Evolutionary conservation across 2,888 invertebrate genomes (phyloP).

Genomic region (Marronus borbonicus): DNA sequence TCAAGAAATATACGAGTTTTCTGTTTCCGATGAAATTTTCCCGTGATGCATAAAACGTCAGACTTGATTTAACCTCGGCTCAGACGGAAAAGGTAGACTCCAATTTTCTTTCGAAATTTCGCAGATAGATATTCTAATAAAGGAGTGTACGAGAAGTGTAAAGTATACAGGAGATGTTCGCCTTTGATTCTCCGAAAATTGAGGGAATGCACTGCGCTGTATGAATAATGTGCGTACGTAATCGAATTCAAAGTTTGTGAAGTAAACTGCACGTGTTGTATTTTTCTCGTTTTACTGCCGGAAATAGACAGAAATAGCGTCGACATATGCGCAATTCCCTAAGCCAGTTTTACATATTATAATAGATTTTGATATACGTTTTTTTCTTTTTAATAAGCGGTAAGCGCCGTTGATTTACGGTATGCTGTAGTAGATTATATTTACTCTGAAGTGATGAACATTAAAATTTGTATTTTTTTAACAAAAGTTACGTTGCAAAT

Average conservation of each 20-base stretch:
- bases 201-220: not conserved
- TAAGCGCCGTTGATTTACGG: no score
- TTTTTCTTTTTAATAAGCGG: no score
- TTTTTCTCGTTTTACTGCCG: not conserved
- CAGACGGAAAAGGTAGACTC: not conserved
- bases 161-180: not conserved
- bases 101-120: slow-evolving; percentile 15
- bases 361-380: no score
- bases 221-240: not conserved
- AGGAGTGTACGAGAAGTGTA: slow-evolving; percentile 9
- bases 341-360: no score
- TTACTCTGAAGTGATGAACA: no score
- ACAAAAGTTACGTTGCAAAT: no score
- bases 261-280: not conserved
- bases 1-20: slow-evolving; percentile 9
- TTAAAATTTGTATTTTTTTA: no score
- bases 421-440: no score
- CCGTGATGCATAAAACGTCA: slow-evolving; percentile 23
- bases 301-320: not conserved
- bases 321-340: not conserved
- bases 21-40: slow-evolving; percentile 13
- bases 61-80: slow-evolving; percentile 25
- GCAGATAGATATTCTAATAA: slow-evolving; percentile 17
- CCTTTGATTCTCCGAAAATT: not conserved
- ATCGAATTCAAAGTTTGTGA: slow-evolving; percentile 6